Evolutionary conservation across 2,888 invertebrate species (phyloP), one percentile per base, ranked within the genome.

Genomic region (Poecilus cupreus): DNA sequence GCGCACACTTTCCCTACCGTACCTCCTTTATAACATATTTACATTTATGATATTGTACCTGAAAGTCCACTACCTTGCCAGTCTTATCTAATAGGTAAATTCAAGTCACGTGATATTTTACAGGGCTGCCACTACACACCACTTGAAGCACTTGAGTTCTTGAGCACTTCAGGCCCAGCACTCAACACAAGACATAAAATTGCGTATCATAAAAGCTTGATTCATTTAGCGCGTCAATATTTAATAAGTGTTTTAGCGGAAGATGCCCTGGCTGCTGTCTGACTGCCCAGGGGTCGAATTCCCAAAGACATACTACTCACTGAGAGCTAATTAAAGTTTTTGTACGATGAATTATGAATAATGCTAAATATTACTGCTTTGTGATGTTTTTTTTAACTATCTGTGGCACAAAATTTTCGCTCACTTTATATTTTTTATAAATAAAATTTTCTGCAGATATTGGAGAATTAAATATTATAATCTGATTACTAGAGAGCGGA

Each of bases 191-290:
- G 39, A 18, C 32, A 32, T 68, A 68, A 68, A 68, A 68, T 32
- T 32, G 78, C 26, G 78, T 64, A 39, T 78, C 78, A 64, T 78
- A 78, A 78, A 78, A 64, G 78, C 64, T 78, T 78, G 64, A 78
- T 78, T 78, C 78, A 78, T 78, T 78, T 78, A 76, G 8, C 13
- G 16, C 46, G n/a, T 78, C 64, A 78, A 78, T 78, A 78, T 78
- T 78, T 78, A 78, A 78, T 74, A 46, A 49, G 74, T 24, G 74
- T 74, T 74, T 74, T 49, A 74, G 74, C 32, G 16, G 32, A 24
- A 10, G 51, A 51, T 43, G 43, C 43, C 3, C 3, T 32, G 8
- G 32, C 3, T 4, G 8, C 8, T 4, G 4, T 32, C 32, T 8
- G 39, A 11, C 39, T 39, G 39, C 39, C 39, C 39, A 39, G 3